phyloP scores from a whole-genome alignment of 2,888 invertebrate genomes.

The Chymomyza amoena region DNA sequence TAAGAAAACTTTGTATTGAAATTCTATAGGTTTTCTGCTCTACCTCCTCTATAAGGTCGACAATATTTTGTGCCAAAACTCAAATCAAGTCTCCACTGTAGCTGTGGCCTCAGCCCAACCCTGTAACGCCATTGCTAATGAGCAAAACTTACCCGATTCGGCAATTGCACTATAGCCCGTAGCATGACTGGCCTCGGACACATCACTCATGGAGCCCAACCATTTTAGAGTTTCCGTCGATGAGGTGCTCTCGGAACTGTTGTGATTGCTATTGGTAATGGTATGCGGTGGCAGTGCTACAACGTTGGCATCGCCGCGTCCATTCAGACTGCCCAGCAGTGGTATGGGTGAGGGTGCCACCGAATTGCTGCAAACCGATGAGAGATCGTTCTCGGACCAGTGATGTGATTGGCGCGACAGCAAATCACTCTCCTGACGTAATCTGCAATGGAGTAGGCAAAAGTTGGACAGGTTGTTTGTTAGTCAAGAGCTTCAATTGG shows the following conservation, averaged over 20 bases:
- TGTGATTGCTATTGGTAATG: slow-evolving; percentile 55
- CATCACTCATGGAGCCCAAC: slow-evolving; percentile 88
- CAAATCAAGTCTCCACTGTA: not conserved
- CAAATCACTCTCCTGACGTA: slow-evolving; percentile 79
- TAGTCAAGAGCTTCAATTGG: slow-evolving; percentile 7
- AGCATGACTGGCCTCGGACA: slow-evolving; percentile 83
- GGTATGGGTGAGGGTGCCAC: slow-evolving; percentile 72
- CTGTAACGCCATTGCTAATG: not conserved
- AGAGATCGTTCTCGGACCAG: slow-evolving; percentile 79
- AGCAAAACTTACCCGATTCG: slow-evolving; percentile 76
- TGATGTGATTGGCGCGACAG: slow-evolving; percentile 78
- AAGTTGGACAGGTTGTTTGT: slow-evolving; percentile 5
- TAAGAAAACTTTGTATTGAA: too few species aligned
- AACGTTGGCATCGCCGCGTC: slow-evolving; percentile 23
- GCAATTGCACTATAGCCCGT: slow-evolving; percentile 79
- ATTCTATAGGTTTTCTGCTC: too few species aligned
- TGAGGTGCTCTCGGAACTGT: slow-evolving; percentile 79
- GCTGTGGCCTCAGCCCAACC: not conserved
- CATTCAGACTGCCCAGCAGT: slow-evolving; percentile 45
- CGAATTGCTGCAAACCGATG: slow-evolving; percentile 74
- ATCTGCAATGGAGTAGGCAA: slow-evolving; percentile 53
- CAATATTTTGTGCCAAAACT: not conserved
- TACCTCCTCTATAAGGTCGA: too few species aligned
- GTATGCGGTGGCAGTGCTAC: not conserved
- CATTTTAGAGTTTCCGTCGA: slow-evolving; percentile 89